Evolutionary conservation across 2,797 vertebrate species (phyloP).

Genomic region (Myotis daubentonii): DNA sequence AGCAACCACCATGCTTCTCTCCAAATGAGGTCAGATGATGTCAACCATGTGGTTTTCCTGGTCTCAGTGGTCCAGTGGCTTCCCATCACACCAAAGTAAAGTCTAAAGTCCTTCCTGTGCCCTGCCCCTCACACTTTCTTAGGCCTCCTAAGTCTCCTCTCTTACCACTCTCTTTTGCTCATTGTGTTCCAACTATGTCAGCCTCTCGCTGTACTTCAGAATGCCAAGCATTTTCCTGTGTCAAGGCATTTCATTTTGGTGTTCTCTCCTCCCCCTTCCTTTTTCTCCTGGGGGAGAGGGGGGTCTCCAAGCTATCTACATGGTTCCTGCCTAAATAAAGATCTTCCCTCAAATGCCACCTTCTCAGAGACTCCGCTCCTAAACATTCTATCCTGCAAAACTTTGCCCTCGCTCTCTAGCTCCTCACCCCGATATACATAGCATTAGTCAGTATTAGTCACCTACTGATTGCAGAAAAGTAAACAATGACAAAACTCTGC

Average conservation of each 20-base stretch:
- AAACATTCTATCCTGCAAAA: background rate
- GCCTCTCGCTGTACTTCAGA: background rate
- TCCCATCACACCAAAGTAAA: background rate
- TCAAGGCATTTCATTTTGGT: background rate
- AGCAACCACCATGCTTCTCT: background rate
- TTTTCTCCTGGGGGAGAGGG: background rate
- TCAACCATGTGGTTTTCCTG: background rate
- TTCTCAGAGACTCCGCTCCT: background rate
- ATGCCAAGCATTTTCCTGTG: background rate
- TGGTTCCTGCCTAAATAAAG: background rate
- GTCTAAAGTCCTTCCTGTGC: background rate
- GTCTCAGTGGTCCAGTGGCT: background rate
- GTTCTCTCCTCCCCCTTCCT: background rate
- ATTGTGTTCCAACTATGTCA: fast-evolving
- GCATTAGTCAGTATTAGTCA: background rate
- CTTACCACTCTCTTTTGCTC: background rate
- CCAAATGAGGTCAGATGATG: background rate
- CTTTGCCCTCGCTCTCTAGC: background rate
- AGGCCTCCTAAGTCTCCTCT: background rate
- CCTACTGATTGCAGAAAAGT: background rate
- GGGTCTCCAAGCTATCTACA: background rate
- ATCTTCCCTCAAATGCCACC: background rate
- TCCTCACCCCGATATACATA: background rate
- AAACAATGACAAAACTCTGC: background rate
- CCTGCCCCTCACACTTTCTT: background rate